A percentile compares a stretch with the other conserved stretches of the same genome.
phyloP scores from a whole-genome alignment of 2,888 invertebrate genomes.

The Stomorhina lunata region DNA sequence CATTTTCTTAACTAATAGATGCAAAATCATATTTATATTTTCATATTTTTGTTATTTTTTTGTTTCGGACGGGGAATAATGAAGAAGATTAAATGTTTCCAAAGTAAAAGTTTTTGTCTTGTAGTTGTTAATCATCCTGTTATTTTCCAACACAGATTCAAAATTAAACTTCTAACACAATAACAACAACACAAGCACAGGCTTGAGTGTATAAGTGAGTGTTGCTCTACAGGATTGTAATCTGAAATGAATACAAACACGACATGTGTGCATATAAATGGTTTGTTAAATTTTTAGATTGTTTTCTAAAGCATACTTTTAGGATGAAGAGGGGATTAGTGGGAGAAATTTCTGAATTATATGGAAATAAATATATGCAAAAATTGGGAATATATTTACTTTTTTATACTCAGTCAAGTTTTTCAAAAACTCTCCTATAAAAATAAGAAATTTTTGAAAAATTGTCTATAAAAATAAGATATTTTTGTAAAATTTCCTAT shows the following conservation, averaged over 20 bases:
- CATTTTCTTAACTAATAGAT: not conserved
- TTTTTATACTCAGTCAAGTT: not conserved
- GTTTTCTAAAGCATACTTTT: not conserved
- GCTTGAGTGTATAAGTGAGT: no score
- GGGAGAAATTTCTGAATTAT: not conserved
- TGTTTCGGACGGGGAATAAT: not conserved
- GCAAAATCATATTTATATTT: slow-evolving; percentile 8
- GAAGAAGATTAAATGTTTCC: slow-evolving; percentile 33
- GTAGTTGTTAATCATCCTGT: slow-evolving; percentile 20
- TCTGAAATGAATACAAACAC: not conserved
- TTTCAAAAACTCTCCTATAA: no score
- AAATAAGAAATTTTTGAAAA: no score
- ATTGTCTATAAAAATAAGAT: no score
- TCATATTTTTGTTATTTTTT: not conserved
- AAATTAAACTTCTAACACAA: not conserved
- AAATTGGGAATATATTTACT: not conserved
- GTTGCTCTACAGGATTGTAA: no score
- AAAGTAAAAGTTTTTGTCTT: slow-evolving; percentile 2
- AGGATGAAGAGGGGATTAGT: not conserved
- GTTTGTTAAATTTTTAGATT: not conserved
- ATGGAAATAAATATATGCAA: not conserved
- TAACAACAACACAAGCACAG: not conserved
- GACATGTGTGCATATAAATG: not conserved
- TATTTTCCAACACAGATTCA: not conserved
- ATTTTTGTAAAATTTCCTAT: no score